Percentiles rank a stretch among this genome's conserved stretches.
Evolutionary conservation across 92 coral and sea anemone genomes (phyloP).

Genomic region (Bergia sp.): DNA sequence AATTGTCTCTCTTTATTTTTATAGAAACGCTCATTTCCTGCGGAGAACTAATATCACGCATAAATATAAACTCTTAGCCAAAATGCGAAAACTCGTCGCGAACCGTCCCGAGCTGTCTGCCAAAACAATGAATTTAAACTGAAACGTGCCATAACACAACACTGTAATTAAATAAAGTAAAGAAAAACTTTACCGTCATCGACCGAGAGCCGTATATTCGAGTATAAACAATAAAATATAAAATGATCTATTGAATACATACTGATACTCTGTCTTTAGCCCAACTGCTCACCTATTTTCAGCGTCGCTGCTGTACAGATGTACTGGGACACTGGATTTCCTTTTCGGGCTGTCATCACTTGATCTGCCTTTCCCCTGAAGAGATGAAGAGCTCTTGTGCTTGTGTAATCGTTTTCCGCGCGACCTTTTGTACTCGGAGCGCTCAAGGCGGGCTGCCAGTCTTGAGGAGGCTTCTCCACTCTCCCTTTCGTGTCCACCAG

Average conservation of each 20-base stretch:
- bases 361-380: conserved; percentile 35
- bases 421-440: conserved; percentile 94
- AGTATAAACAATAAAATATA: neutral
- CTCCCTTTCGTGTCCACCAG: conserved; percentile 56
- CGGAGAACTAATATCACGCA: conserved; percentile 14
- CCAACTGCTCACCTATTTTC: conserved; percentile 15
- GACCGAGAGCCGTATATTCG: neutral
- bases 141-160: neutral
- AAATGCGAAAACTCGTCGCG: neutral
- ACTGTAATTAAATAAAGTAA: neutral
- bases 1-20: neutral
- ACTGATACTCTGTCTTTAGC: neutral
- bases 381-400: conserved; percentile 61
- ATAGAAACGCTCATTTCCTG: conserved; percentile 19
- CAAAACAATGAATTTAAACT: neutral
- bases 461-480: conserved; percentile 83
- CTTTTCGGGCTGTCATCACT: conserved; percentile 35
- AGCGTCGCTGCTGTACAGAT: conserved; percentile 11
- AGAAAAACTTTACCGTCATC: neutral
- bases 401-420: conserved; percentile 80
- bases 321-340: conserved; percentile 39
- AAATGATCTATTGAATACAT: conserved; percentile 9
- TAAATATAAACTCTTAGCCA: neutral
- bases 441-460: conserved; percentile 91
- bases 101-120: no score